phyloP scores from a whole-genome alignment of 2,113 vertebrate genomes.

The Neomonachus schauinslandi region DNA sequence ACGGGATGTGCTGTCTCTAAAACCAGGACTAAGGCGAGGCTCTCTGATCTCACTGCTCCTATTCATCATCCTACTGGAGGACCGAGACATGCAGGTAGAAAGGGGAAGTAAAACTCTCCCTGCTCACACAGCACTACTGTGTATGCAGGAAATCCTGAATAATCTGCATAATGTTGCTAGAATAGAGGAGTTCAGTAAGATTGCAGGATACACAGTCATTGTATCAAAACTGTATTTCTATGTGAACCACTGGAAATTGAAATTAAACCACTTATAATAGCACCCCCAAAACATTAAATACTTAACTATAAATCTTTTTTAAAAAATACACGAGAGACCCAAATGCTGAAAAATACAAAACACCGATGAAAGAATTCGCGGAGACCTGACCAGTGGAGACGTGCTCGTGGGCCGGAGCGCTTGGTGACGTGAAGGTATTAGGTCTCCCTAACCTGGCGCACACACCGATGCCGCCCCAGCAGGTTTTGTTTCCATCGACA shows the following conservation, averaged over 20 bases:
- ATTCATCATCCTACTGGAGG: neutral
- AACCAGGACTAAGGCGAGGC: neutral
- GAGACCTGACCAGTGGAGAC: neutral
- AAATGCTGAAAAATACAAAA: neutral
- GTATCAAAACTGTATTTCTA: neutral
- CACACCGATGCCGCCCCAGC: accelerated
- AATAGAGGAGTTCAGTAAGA: too few relatives aligned
- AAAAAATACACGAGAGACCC: neutral
- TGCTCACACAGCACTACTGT: neutral
- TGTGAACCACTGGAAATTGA: neutral
- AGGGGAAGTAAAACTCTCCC: neutral
- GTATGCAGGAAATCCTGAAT: neutral
- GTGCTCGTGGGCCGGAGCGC: neutral
- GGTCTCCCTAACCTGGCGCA: neutral
- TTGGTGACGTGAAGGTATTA: too few relatives aligned
- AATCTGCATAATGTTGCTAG: accelerated
- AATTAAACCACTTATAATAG: neutral
- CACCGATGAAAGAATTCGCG: neutral
- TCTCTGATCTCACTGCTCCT: neutral
- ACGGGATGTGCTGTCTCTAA: neutral
- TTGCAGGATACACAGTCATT: too few relatives aligned
- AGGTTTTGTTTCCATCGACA: neutral
- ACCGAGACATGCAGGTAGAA: too few relatives aligned
- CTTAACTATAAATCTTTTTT: neutral
- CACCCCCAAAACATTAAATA: neutral